Base-by-base conservation (phyloP, 2,888 invertebrate genomes). In the Perizoma affinitatum region DNA sequence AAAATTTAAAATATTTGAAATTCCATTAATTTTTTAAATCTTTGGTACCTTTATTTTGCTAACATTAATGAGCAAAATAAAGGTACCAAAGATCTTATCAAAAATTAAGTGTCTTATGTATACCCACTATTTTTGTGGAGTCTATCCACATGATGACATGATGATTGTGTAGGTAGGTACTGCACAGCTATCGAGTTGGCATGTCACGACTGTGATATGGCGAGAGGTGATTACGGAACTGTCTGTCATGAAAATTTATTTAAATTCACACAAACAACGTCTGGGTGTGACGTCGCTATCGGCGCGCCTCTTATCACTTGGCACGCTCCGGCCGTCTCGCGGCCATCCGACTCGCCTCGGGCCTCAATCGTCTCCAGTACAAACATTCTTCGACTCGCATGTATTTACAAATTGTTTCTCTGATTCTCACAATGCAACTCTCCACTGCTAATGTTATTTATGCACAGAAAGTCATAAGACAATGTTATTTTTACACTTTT, bases 261-360 rank as follows among this genome's bases (percentile, higher is more conserved):
- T 90, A 91, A 91, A 91, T 91, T 90, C 89, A 90, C 90, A 90
- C 90, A 91, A 92, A 91, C 90, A 92, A 87, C 90, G 92, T 92
- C 92, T 92, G 92, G 91, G 90, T 86, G 89, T 91, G 91, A 91
- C 91, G 92, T 91, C 83, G 89, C 88, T 90, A 91, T 91, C 91
- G 90, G 89, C 88, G 88, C 90, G 88, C 88, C 85, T 89, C 90
- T 92, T 92, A 92, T 92, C 91, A 91, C 90, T 92, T 91, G 91
- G 91, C 91, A 91, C 88, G 90, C 86, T 90, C 88, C 84, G 88
- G 86, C 83, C 83, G 90, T 88, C 90, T 88, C 88, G 88, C 87
- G 83, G 80, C 81, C 83, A 82, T 77, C 82, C 81, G 80, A 80
- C 73, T 81, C 78, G 83, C 81, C 83, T 82, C 82, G 82, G 82